Conservation (phyloP, 2,888 invertebrate genomes). For the Rhopalosiphum nymphaeae region DNA sequence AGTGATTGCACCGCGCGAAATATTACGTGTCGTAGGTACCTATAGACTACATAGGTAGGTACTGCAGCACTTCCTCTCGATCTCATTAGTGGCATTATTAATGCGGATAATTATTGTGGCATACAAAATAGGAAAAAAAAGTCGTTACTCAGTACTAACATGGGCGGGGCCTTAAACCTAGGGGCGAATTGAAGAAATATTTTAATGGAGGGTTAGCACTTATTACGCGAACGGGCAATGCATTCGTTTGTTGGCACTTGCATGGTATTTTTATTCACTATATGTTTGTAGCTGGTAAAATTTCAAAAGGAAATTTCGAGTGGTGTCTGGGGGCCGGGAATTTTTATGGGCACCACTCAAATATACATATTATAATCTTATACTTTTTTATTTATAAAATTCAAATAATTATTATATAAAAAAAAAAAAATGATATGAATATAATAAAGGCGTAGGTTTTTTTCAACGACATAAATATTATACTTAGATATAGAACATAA, state of each 20-base stretch:
- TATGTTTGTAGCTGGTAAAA: not conserved
- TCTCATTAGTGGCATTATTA: constrained; percentile 47
- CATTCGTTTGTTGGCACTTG: constrained; percentile 15
- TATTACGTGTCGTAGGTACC: not conserved
- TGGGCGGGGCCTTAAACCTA: constrained; percentile 48
- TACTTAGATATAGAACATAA: not conserved
- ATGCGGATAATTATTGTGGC: constrained; percentile 31
- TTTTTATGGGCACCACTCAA: constrained; percentile 3
- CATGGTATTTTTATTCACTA: not conserved
- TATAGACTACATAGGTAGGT: not conserved
- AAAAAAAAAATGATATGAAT: not conserved
- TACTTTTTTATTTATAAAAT: constrained; percentile 7
- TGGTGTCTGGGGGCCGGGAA: constrained; percentile 11
- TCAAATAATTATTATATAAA: not conserved
- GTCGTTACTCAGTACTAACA: constrained; percentile 40
- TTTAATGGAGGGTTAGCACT: constrained; percentile 63
- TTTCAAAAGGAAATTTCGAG: constrained; percentile 57
- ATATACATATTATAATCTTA: not conserved
- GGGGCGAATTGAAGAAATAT: constrained; percentile 54
- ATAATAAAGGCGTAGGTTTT: not conserved
- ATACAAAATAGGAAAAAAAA: constrained; percentile 40
- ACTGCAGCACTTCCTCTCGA: not conserved
- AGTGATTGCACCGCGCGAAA: not conserved
- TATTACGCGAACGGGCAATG: constrained; percentile 35
- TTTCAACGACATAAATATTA: not conserved